Base-by-base conservation (phyloP, 2,797 vertebrate genomes). In the Fistularia commersonii region DNA sequence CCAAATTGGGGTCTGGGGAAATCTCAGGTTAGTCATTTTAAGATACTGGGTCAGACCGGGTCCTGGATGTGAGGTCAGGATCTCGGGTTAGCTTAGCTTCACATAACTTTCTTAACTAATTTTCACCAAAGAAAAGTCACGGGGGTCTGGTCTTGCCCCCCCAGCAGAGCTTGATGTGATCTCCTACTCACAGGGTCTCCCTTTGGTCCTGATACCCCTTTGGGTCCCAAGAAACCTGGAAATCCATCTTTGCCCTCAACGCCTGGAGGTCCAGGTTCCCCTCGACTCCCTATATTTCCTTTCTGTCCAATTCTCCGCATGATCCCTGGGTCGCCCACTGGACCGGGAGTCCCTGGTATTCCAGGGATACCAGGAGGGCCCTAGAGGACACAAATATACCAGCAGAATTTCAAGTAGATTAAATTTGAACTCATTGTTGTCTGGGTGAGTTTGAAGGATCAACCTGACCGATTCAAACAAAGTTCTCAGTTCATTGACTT, bases 141-240 rank as follows among this genome's bases (percentile, higher is more conserved):
- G 23, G 23, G 23, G 23, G 23, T 23, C 23, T 23, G 4, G 23
- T 23, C 23, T 23, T 23, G 23, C 23, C 23, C 23, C 42, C 42
- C 8, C 1, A 0, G 3, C 4, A 43, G 8, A 43, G 14, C 31
- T 9, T 23, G 13, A 31, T 23, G 15, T 15, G 38, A 8, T 15
- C 5, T 15, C 15, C 38, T 41, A 79, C 82, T 76, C 51, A 86
- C 88, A 35, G 64, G 63, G 48, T 83, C 47, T 51, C 88, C 88
- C 59, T 83, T 86, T 4, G 41, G 23, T 48, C 88, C 88, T 6
- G 1, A 31, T 46, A 32, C 41, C 31, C 88, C 87, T 72, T 80
- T 81, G 0, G 7, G 11, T 46, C 86, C 87, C 1, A 48, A 11
- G 6, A 11, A 3, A 43, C 87, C 85, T 11, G n/a, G 15, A 34